Evolutionary conservation across 1,140 invertebrate species (phyloP), one percentile per base, ranked within the genome.

Genomic region (Penaeus indicus): DNA sequence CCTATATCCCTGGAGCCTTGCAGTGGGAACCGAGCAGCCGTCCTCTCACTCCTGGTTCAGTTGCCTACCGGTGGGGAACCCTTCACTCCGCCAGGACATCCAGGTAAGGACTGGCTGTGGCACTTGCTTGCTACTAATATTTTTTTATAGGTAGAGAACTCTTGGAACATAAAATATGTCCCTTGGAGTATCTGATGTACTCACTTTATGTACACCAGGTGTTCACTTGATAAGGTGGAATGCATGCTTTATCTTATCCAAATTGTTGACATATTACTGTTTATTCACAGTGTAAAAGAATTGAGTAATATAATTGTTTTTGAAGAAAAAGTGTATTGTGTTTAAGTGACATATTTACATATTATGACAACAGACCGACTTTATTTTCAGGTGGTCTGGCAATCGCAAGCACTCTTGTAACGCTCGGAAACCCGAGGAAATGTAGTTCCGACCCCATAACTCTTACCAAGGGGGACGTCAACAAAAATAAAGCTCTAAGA

Each of bases 1-100:
- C 97, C 98, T 54, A 97, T 99, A 91, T 97, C 98, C 32, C 93
- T 99, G 89, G 98, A 99, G 93, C 97, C 98, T 80, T 97, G 97
- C 92, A 94, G 94, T 92, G 97, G 96, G 61, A 97, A 97, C 92
- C 95, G 97, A 92, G 97, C 98, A 63, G 98, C 98, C 77, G 97
- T 99, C 91, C 94, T 99, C 86, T 98, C 97, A 85, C 95, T 99
- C 91, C 94, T 99, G 93, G 96, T 99, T 92, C 95, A 97, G 92
- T 93, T 98, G 91, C 97, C 97, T 75, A 97, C 96, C 75, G 96
- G 96, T 91, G 95, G 95, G 67, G 95, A 95, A 91, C 94, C 95
- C 32, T 97, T 96, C 92, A 96, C 97, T 72, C 97, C 97, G 32
- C 94, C 95, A 90, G 97, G 97, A 32, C 96, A 97, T 92, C 96